phyloP scores from a whole-genome alignment of 2,113 vertebrate species.

The Sylvietta virens region DNA sequence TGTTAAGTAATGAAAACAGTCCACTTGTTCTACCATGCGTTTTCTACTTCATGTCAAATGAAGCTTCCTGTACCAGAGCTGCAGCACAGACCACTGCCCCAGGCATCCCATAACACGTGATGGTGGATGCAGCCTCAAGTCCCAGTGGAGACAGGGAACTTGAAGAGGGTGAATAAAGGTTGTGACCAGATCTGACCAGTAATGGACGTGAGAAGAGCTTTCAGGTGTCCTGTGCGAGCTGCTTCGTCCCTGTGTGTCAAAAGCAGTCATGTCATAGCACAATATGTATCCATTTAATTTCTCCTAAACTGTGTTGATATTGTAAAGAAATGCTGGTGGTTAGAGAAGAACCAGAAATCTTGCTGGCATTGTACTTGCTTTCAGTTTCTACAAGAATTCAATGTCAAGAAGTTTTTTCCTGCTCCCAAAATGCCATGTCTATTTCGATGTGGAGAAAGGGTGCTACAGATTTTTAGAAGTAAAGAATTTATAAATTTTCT shows the following conservation, averaged over 20 bases:
- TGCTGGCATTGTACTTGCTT: background rate
- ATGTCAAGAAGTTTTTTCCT: background rate
- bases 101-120: fast-evolving
- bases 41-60: background rate
- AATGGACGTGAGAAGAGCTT: background rate
- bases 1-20: background rate
- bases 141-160: background rate
- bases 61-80: background rate
- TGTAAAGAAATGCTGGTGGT: background rate
- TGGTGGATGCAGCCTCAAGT: background rate
- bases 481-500: background rate
- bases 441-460: background rate
- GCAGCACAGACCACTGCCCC: background rate
- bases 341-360: background rate
- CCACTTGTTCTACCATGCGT: background rate
- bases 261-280: background rate
- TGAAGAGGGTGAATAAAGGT: background rate
- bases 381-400: background rate
- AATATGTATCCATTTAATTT: background rate
- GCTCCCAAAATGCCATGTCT: background rate
- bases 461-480: background rate
- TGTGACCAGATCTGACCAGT: background rate
- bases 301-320: background rate
- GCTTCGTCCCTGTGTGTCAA: background rate
- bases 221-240: background rate